Base-by-base conservation (phyloP, 2,113 vertebrate genomes). In the Cisticola juncidis region DNA sequence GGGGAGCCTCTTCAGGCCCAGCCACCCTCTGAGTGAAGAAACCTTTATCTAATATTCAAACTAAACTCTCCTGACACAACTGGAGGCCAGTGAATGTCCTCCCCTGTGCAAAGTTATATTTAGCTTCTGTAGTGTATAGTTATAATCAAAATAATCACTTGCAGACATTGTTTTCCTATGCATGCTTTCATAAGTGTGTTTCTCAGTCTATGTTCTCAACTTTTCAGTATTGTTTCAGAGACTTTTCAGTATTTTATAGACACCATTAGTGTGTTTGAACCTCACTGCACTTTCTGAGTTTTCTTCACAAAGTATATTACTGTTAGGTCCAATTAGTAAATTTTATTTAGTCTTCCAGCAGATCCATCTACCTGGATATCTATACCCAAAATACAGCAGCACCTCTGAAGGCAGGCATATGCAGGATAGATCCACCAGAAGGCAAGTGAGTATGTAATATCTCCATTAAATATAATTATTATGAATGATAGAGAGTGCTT, bases 141-240 rank as follows among this genome's bases (percentile, higher is more conserved):
- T 33, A 48, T 7, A 44, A 48, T 28, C 33, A 68, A 80, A 80
- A 71, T 29, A 85, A 51, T 15, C 2, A 9, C 14, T 58, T 58
- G 9, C 7, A 84, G 38, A 23, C 2, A 8, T 6, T 61, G 11
- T 47, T 88, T 81, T 71, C 25, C 28, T 61, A 3, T 40, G 28
- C 26, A 19, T 26, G 29, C 12, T 78, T 89, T 84, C 19, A 4
- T n/a, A 70, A 53, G 1, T 54, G 11, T 31, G 24, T 11, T 87
- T 62, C 23, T 85, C 50, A 70, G 31, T 3, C 2, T 0, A 3
- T 50, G 11, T 66, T 89, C 44, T 62, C 4, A 2, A 25, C 5
- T 70, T 74, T 56, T 44, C 35, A 45, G 29, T 57, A 42, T 62
- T 66, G 78, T 66, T 53, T 44, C 36, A n/a, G 9, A 40, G 8